Evolutionary conservation across 1,140 invertebrate genomes (phyloP), one percentile per base, ranked within the genome.

Genomic region (Anadara kagoshimensis): DNA sequence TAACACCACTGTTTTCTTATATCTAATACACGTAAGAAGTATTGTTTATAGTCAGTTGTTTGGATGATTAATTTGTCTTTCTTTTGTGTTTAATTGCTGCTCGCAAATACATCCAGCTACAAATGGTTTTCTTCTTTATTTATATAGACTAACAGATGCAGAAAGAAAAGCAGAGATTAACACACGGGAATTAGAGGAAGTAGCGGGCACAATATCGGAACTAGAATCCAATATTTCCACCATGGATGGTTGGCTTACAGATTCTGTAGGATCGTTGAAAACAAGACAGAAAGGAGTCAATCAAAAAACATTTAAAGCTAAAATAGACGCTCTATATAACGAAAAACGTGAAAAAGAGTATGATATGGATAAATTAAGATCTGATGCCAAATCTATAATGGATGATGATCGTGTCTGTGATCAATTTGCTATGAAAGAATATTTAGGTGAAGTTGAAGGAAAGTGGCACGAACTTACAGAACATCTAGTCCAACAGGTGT

Each of bases 131-230:
- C 11, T n/a, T 41, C 57, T 45, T 29, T 26, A 7, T 44, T 61
- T 51, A 36, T 51, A 61, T 36, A 75, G 73, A 66, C 58, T 75
- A 14, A 54, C 68, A 41, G 95, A 97, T 77, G 94, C 99, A 0
- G 95, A 98, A 78, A 94, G 93, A 73, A 93, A 83, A 93, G 97
- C 56, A 93, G 95, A 29, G 95, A 0, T 94, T 95, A 80, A 93
- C 92, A 72, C 98, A 97, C 93, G 98, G 96, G 95, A 98, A 84
- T 90, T 98, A 62, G 94, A 96, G 77, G 93, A 93, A 18, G 94
- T 98, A 1, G 96, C 98, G 94, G 91, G 93, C 8, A 94, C 94
- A 1, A 90, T 99, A 10, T 93, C 93, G 65, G 96, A 97, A 78
- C 90, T 99, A 8, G 94, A 98, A 80, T 95, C 96, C 82, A 94